phyloP scores from a whole-genome alignment of 2,888 invertebrate genomes.

The Calameuta filiformis region DNA sequence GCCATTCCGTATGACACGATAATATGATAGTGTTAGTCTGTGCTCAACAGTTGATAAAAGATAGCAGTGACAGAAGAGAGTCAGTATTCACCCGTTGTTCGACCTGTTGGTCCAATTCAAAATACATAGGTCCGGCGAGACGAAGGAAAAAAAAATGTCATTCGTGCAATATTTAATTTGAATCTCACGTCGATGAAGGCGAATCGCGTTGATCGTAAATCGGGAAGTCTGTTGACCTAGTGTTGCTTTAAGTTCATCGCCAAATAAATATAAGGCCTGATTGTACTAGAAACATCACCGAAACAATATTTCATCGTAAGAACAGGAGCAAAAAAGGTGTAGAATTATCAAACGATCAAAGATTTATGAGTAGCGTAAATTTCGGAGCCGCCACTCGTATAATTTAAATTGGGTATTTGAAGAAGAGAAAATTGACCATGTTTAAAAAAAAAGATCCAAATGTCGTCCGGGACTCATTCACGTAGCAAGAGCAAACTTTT shows the following conservation, averaged over 20 bases:
- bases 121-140: background rate
- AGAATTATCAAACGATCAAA: background rate
- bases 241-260: background rate
- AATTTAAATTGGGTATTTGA: background rate
- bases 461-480: conserved; percentile 13
- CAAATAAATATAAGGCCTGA: background rate
- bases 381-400: background rate
- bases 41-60: conserved; percentile 64
- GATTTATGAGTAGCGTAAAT: background rate
- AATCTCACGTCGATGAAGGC: background rate
- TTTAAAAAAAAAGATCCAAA: conserved; percentile 9
- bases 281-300: background rate
- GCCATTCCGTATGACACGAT: conserved; percentile 34
- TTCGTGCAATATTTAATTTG: background rate
- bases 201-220: background rate
- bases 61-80: conserved; percentile 59
- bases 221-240: background rate
- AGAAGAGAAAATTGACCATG: background rate
- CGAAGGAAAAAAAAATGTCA: background rate
- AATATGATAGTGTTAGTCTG: conserved; percentile 59
- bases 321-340: background rate
- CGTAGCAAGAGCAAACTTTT: conserved; percentile 14
- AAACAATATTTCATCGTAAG: background rate
- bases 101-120: conserved; percentile 42
- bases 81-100: conserved; percentile 55